phyloP scores from a whole-genome alignment of 2,797 vertebrate species.

The Ispidina picta region DNA sequence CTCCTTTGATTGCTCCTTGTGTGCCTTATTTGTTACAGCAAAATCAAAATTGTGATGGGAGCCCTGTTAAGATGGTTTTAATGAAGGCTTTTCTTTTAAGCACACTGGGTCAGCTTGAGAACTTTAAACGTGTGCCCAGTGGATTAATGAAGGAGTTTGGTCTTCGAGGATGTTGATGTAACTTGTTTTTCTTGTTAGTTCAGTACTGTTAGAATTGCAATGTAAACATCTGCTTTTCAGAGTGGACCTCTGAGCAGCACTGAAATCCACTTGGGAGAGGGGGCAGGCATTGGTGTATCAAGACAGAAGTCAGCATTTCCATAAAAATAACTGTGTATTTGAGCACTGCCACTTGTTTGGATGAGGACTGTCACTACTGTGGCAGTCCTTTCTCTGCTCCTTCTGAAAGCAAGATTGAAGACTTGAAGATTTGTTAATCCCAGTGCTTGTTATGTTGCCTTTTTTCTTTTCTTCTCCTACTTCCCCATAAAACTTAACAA shows the following conservation, averaged over 20 bases:
- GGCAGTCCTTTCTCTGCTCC: neutral
- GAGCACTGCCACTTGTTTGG: neutral
- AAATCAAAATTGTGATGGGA: neutral
- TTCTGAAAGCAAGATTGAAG: neutral
- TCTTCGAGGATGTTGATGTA: neutral
- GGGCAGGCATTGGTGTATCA: neutral
- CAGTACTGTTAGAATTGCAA: neutral
- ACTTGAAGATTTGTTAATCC: neutral
- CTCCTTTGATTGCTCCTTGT: neutral
- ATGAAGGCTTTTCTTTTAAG: neutral
- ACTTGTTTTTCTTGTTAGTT: neutral
- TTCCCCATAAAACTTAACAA: neutral
- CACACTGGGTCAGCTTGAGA: neutral
- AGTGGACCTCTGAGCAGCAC: neutral
- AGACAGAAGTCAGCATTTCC: neutral
- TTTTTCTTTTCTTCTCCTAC: neutral
- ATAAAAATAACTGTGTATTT: neutral
- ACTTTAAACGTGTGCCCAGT: accelerated
- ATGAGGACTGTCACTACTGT: neutral
- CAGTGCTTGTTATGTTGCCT: neutral
- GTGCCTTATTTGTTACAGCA: neutral
- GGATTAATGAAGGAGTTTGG: neutral
- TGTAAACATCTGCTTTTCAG: neutral
- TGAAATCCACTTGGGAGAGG: neutral
- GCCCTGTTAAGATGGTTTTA: neutral